Evolutionary conservation across 37 sponge, comb jelly and placozoan genomes (phyloP).

Genomic region (Aplysina aerophoba): DNA sequence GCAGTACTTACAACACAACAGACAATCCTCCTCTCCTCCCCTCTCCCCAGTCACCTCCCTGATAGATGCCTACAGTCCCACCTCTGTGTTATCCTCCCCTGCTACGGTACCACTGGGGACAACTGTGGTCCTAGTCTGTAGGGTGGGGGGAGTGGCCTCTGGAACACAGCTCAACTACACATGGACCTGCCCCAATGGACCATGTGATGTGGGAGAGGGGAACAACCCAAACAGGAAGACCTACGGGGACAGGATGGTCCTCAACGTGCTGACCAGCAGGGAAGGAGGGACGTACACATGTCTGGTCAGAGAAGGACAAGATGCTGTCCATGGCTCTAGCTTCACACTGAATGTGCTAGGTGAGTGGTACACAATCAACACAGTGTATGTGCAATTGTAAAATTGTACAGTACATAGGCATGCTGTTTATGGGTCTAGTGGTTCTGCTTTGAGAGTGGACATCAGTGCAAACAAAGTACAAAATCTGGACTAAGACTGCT

Average conservation of each 20-base stretch:
- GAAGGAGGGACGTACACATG: conserved; percentile 27
- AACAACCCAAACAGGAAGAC: conserved; percentile 20
- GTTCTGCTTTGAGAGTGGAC: no score
- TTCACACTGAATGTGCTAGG: conserved; percentile 8
- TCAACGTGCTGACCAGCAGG: conserved; percentile 4
- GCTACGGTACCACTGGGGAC: conserved; percentile 29
- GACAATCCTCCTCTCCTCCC: neutral
- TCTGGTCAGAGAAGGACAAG: neutral
- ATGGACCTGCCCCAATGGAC: conserved; percentile 37
- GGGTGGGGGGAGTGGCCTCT: conserved; percentile 15
- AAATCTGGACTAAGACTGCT: no score
- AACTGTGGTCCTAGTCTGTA: conserved; percentile 17
- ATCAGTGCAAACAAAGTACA: no score
- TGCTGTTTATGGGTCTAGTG: no score
- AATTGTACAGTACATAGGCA: no score
- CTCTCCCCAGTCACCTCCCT: no score
- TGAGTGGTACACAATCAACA: neutral
- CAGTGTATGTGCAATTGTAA: no score
- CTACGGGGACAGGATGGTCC: conserved; percentile 20
- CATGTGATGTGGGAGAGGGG: conserved; percentile 20
- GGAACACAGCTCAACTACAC: conserved; percentile 28
- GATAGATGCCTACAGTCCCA: conserved; percentile 29
- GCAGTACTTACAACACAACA: neutral
- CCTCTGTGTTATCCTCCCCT: neutral
- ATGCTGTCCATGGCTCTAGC: neutral